Base-by-base conservation (phyloP, 2,113 vertebrate species). In the Sapajus apella region DNA sequence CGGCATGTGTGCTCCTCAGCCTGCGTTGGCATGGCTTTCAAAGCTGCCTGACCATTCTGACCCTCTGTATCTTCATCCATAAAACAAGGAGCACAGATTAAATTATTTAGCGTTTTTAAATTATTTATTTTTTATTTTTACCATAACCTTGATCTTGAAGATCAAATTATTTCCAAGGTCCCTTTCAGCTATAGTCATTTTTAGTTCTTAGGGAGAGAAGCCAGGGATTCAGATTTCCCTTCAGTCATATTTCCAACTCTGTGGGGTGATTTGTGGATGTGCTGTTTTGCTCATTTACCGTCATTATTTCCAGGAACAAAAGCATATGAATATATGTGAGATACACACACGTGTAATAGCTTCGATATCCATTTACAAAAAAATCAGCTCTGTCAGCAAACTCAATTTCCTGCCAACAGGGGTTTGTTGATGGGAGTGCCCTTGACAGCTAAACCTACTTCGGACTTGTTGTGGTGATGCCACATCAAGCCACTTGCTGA, bases 121-220 rank as follows among this genome's bases (percentile, higher is more conserved):
- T 64, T 64, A 30, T 64, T 64, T 64, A 30, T 64, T 64, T 64
- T 64, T 64, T 64, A 64, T 64, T 30, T 64, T 30, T 64, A 64
- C 61, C 27, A 14, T 64, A 30, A 64, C 61, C 61, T 64, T 64
- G 27, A 64, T 64, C 61, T 64, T 64, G 61, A 64, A 56, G 32
- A 25, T 40, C 3, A 27, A 77, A 66, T 20, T 43, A 4, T 56
- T 70, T 61, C 27, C n/a, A 20, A 40, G 84, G 20, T 30, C 35
- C 11, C 9, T 58, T 68, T 37, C 3, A 30, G 50, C n/a, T 1
- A 0, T 40, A 1, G 37, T 27, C 1, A 3, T 55, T 40, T 83
- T 58, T 47, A 32, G 80, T 92, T 64, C n/a, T 58, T 30, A 40
- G 35, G n/a, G 64, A 94, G 23, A 86, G n/a, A 85, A 76, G 47